Evolutionary conservation across 2,797 vertebrate species (phyloP).

Genomic region (Ciconia nigra): DNA sequence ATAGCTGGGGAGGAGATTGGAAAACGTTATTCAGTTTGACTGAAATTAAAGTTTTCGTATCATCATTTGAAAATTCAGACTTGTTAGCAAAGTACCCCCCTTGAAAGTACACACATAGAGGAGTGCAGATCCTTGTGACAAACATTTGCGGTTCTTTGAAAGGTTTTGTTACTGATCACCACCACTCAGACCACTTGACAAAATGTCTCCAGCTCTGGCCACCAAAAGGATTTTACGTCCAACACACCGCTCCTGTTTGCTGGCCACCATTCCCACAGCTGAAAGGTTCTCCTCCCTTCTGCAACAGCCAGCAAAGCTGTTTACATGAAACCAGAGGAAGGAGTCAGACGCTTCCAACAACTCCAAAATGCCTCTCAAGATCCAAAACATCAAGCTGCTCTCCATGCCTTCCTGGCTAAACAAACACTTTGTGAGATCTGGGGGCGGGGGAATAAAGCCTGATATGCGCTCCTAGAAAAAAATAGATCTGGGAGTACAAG

Average conservation of each 20-base stretch:
- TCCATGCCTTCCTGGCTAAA: constrained; percentile 23
- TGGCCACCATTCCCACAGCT: background rate
- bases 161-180: background rate
- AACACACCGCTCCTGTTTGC: rapidly evolving
- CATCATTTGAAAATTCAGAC: background rate
- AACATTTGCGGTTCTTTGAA: background rate
- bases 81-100: background rate
- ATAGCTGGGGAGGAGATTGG: background rate
- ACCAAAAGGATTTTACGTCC: background rate
- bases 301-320: constrained; percentile 41
- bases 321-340: constrained; percentile 28
- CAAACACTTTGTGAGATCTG: background rate
- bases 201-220: background rate
- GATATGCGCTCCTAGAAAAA: background rate
- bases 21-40: background rate
- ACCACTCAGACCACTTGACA: background rate
- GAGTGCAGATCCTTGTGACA: background rate
- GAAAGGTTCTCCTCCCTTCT: background rate
- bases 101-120: background rate
- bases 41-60: background rate
- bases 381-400: constrained; percentile 24
- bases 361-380: constrained; percentile 14
- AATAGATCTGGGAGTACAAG: background rate
- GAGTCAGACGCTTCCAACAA: constrained; percentile 1
- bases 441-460: background rate